A percentile compares a stretch with the other conserved stretches of the same genome.
These are phyloP conservation scores for Atherinomorus stipes DNA, from an alignment of 2,113 vertebrate genomes.

Conservation along the genomic window DNA sequence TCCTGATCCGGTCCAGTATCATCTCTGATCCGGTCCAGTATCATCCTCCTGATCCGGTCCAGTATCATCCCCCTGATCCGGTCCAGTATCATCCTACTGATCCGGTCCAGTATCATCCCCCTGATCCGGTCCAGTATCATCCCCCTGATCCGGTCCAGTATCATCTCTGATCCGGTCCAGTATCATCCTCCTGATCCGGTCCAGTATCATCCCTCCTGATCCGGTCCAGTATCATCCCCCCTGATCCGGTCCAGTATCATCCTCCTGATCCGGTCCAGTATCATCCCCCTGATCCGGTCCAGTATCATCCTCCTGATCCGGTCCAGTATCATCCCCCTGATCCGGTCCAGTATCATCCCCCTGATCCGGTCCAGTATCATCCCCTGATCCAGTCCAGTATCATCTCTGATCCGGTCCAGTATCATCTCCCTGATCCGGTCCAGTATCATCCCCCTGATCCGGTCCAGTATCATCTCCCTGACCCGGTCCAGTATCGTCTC, in stretches of 20 bases:
- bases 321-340: too few relatives aligned
- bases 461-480: too few relatives aligned
- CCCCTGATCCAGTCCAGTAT: constrained; percentile 77
- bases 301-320: constrained; percentile 75
- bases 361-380: constrained; percentile 64
- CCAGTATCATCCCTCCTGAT: constrained; percentile 75
- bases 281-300: constrained; percentile 72
- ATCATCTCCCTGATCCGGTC: constrained; percentile 72
- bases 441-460: constrained; percentile 75
- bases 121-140: constrained; percentile 64
- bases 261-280: constrained; percentile 62
- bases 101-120: constrained; percentile 75
- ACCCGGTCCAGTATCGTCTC: constrained; percentile 75
- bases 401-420: constrained; percentile 66
- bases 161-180: constrained; percentile 68
- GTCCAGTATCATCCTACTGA: too few relatives aligned
- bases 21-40: constrained; percentile 62
- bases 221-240: too few relatives aligned
- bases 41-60: constrained; percentile 72
- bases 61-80: constrained; percentile 75
- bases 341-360: constrained; percentile 75
- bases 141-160: constrained; percentile 76
- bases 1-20: constrained; percentile 78
- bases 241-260: constrained; percentile 77
- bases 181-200: constrained; percentile 74